These are phyloP conservation scores for Halictus rubicundus DNA, from an alignment of 1,140 invertebrate genomes.

Conservation along the genomic window DNA sequence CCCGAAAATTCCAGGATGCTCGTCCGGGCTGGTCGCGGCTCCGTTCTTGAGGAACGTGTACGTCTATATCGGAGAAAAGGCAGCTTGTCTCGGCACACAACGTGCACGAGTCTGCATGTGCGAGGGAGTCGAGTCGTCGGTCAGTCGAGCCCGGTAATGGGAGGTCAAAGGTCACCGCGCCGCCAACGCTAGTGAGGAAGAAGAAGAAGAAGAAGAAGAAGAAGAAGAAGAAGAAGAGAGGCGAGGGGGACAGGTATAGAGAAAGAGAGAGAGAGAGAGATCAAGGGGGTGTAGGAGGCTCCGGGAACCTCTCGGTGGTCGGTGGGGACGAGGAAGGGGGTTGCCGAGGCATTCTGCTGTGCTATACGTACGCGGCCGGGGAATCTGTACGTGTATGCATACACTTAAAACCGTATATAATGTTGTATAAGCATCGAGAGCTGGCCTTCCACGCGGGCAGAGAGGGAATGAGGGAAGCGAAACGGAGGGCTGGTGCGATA, in stretches of 20 bases:
- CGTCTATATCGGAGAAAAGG: constrained; percentile 74
- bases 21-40: background rate
- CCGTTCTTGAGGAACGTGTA: constrained; percentile 39
- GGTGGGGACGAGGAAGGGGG: constrained; percentile 17
- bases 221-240: background rate
- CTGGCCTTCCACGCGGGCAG: constrained; percentile 26
- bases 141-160: constrained; percentile 76
- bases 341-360: constrained; percentile 50
- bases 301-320: constrained; percentile 29
- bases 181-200: constrained; percentile 76
- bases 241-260: background rate
- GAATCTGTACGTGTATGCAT: constrained; percentile 48
- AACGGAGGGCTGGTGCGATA: constrained; percentile 75
- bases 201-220: constrained; percentile 29
- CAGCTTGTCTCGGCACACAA: constrained; percentile 62
- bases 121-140: constrained; percentile 65
- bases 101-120: constrained; percentile 58
- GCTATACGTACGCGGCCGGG: constrained; percentile 12
- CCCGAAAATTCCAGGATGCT: constrained; percentile 45
- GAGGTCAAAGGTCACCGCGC: constrained; percentile 79
- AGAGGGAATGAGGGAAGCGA: constrained; percentile 60
- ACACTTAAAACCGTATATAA: constrained; percentile 52
- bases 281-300: constrained; percentile 48
- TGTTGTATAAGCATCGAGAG: constrained; percentile 55
- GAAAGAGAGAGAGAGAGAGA: constrained; percentile 28